Evolutionary conservation across 1,140 invertebrate genomes (phyloP).

Genomic region (Stegodyphus dumicola): DNA sequence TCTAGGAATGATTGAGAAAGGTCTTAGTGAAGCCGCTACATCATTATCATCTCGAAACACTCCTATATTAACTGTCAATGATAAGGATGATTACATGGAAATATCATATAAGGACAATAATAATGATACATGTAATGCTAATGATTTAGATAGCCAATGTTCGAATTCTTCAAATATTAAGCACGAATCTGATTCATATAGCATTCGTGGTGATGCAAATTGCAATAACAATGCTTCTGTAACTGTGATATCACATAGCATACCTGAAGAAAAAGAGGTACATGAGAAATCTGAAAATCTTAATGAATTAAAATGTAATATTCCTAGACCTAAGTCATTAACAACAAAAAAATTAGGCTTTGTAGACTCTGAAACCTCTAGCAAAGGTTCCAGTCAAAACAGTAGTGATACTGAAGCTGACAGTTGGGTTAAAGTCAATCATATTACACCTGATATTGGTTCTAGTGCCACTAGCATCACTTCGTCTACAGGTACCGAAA

Average conservation of each 20-base stretch:
- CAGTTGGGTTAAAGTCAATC: slow-evolving; percentile 56
- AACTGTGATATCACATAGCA: slow-evolving; percentile 10
- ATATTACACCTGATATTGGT: slow-evolving; percentile 52
- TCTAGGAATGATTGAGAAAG: slow-evolving; percentile 78
- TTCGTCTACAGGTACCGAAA: slow-evolving; percentile 40
- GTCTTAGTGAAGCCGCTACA: slow-evolving; percentile 67
- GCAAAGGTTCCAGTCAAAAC: slow-evolving; percentile 43
- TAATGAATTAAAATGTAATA: slow-evolving; percentile 28
- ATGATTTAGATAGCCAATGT: background rate
- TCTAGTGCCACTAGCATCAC: slow-evolving; percentile 52
- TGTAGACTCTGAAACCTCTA: slow-evolving; percentile 44
- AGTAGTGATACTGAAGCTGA: slow-evolving; percentile 54
- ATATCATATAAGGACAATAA: slow-evolving; percentile 44
- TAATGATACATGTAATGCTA: slow-evolving; percentile 17
- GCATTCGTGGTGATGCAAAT: background rate
- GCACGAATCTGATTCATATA: background rate
- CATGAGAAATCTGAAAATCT: slow-evolving; percentile 20
- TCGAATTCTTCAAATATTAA: background rate
- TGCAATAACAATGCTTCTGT: background rate
- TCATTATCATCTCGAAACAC: slow-evolving; percentile 12
- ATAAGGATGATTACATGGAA: slow-evolving; percentile 56
- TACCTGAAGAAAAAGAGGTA: background rate
- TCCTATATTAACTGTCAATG: slow-evolving; percentile 23
- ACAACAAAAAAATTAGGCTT: slow-evolving; percentile 33
- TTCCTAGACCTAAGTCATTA: slow-evolving; percentile 30